phyloP scores from a whole-genome alignment of 2,797 vertebrate genomes.

The Enteromius radiatus region DNA sequence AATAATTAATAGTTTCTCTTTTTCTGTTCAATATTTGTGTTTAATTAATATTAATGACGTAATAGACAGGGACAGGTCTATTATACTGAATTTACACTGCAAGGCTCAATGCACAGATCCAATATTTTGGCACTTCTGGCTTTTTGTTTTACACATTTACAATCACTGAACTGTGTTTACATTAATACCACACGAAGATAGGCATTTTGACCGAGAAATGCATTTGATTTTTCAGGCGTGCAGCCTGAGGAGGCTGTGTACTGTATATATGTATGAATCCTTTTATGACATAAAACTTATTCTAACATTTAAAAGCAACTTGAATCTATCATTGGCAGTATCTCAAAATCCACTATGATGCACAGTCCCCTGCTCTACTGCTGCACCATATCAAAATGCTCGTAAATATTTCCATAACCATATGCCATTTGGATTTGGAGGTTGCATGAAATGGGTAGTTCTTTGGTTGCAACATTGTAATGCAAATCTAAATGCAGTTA shows the following conservation, averaged over 20 bases:
- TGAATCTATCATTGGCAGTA: background rate
- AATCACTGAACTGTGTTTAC: background rate
- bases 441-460: conserved; percentile 3
- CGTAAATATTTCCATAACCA: background rate
- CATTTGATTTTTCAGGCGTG: background rate
- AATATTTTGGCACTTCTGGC: background rate
- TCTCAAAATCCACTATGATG: background rate
- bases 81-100: conserved; percentile 13
- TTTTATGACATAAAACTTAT: background rate
- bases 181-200: conserved; percentile 18
- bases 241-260: background rate
- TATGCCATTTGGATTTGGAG: background rate
- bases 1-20: conserved; percentile 2
- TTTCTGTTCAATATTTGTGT: conserved; percentile 4
- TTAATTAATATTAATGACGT: conserved; percentile 11
- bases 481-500: conserved; percentile 47
- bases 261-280: background rate
- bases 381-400: background rate
- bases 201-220: background rate
- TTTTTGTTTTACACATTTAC: background rate
- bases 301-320: background rate
- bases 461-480: conserved; percentile 41
- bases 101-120: background rate
- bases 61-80: background rate
- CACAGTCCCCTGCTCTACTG: background rate